A percentile compares a stretch with the other conserved stretches of the same genome.
Conservation (phyloP, 2,888 invertebrate species). For the Drosophila prolongata region DNA sequence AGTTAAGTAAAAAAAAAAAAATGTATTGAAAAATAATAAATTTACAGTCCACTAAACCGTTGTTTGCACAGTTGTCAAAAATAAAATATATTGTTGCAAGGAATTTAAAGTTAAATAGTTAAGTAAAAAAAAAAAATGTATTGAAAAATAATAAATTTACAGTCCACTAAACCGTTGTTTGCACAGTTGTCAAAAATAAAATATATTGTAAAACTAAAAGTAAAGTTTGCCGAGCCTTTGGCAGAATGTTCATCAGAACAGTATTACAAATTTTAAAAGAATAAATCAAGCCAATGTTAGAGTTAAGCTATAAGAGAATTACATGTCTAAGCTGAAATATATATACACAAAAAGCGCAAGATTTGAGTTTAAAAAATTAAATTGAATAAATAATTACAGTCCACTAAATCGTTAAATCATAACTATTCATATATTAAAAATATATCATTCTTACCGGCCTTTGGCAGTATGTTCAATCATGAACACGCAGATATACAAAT, state of each 20-base stretch:
- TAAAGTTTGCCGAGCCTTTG: constrained; percentile 2
- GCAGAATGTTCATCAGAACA: constrained; percentile 4
- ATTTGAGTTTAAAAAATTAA: constrained; percentile 2
- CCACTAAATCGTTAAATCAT: constrained; percentile 2
- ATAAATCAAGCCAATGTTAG: no score
- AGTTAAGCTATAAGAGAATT: not conserved
- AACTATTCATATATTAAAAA: not conserved
- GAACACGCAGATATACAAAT: not conserved
- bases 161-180: no score
- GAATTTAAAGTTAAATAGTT: no score
- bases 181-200: no score
- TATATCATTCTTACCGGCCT: constrained; percentile 1
- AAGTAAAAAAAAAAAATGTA: no score
- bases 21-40: no score
- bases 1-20: no score
- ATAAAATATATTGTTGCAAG: no score
- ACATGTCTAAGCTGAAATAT: not conserved
- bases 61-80: no score
- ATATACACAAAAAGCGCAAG: constrained; percentile 1
- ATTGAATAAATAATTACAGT: constrained; percentile 2
- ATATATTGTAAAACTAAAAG: not conserved
- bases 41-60: no score
- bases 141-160: no score
- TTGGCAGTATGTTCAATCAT: constrained; percentile 2
- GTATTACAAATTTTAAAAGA: not conserved